Percentiles rank a stretch among this genome's conserved stretches.
These are phyloP conservation scores for Euleptes europaea DNA, from an alignment of 2,113 vertebrate species.

Conservation along the genomic window DNA sequence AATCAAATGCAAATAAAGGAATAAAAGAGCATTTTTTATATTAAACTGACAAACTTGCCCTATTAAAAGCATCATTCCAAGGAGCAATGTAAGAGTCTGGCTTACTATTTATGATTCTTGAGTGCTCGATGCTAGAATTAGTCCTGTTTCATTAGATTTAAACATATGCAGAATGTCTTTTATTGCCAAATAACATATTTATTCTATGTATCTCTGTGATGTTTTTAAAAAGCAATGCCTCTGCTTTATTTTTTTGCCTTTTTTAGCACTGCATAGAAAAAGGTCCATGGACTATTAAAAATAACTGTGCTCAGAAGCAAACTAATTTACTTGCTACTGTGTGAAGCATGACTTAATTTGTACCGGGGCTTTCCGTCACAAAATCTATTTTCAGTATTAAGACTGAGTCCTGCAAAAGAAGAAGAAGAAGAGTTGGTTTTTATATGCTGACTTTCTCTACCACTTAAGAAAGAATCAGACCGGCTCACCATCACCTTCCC, in stretches of 20 bases:
- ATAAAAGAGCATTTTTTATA: conserved; percentile 62
- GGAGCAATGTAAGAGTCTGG: conserved; percentile 51
- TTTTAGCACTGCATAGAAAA: not conserved
- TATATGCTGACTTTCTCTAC: too few species aligned
- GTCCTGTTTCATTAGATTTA: conserved; percentile 52
- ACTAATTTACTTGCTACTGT: conserved; percentile 43
- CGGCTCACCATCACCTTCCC: too few species aligned
- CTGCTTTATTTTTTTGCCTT: conserved; percentile 34
- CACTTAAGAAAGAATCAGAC: too few species aligned
- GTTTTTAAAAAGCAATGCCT: conserved; percentile 43
- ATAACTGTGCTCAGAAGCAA: conserved; percentile 53
- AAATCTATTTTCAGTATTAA: not conserved
- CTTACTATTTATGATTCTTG: conserved; percentile 71
- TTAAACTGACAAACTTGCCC: conserved; percentile 43
- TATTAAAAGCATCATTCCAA: conserved; percentile 53
- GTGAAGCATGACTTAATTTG: not conserved
- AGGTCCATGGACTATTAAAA: conserved; percentile 41
- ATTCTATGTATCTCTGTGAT: conserved; percentile 70
- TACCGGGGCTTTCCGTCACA: not conserved
- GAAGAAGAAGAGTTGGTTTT: too few species aligned
- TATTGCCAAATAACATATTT: conserved; percentile 67
- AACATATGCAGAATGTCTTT: conserved; percentile 47
- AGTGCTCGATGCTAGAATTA: conserved; percentile 58
- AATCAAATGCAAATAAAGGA: conserved; percentile 66
- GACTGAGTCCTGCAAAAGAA: not conserved